Base-by-base conservation (phyloP, 2,797 vertebrate species). In the Etheostoma nigrum region DNA sequence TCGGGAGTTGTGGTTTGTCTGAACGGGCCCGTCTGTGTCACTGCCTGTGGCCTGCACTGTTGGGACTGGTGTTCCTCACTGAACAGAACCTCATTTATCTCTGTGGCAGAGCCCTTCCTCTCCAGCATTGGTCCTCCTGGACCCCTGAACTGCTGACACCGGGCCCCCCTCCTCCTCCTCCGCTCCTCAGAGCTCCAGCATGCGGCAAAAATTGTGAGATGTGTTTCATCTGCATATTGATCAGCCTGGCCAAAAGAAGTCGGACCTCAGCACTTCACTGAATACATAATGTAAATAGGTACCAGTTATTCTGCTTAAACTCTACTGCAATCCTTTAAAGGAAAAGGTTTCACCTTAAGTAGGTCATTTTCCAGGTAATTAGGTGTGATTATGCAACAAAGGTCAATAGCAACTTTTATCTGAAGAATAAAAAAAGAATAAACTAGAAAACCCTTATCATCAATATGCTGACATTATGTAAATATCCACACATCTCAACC, bases 171-270 rank as follows among this genome's bases (percentile, higher is more conserved):
- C 67, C 61, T 59, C 54, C 33, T 66, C 65, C 67, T 47, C 67
- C 49, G 36, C 48, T 80, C 52, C 80, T 67, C 87, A 74, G 73
- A 88, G 88, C 74, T 89, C 71, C 76, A 89, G 90, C 84, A 91
- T 91, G 90, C 91, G 65, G 91, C 93, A 93, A 89, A 90, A 92
- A 87, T 84, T 89, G 83, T 79, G 81, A 89, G 85, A 90, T 90
- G 90, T 33, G 86, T 93, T 93, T 91, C 91, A 94, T 94, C 92
- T 92, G 89, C 93, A 94, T 93, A 94, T 93, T 90, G 94, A 95
- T 93, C 87, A 89, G 86, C 75, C 81, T 72, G 77, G 83, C 85
- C 72, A 85, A 87, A 90, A 92, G 90, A 95, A 91, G 72, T 65
- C 61, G 86, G 74, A 83, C 84, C 90, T 94, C 92, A 94, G 93